phyloP scores from a whole-genome alignment of 1,140 invertebrate species.

The Aphidius ervi region DNA sequence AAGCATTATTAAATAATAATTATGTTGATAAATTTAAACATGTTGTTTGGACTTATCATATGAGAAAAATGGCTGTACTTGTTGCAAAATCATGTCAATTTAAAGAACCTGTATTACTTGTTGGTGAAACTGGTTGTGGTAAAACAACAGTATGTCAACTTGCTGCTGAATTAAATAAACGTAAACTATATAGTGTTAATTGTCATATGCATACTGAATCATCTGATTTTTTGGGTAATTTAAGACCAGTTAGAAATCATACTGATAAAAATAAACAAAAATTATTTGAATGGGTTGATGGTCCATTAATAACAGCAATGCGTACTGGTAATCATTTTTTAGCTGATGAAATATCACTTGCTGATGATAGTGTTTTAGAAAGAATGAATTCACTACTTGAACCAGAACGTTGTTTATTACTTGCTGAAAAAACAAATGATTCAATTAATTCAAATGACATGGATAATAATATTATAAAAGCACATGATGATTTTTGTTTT shows the following conservation, averaged over 20 bases:
- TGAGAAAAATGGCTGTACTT: slow-evolving; percentile 88
- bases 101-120: slow-evolving; percentile 90
- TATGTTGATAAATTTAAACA: slow-evolving; percentile 63
- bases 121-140: slow-evolving; percentile 97
- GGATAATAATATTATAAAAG: slow-evolving; percentile 61
- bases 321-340: slow-evolving; percentile 81
- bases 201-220: slow-evolving; percentile 99
- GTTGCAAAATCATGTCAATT: slow-evolving; percentile 86
- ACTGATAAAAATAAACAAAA: slow-evolving; percentile 53
- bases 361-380: slow-evolving; percentile 98
- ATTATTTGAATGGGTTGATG: slow-evolving; percentile 98
- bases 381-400: slow-evolving; percentile 95
- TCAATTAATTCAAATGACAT: slow-evolving; percentile 45
- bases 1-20: slow-evolving; percentile 56
- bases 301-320: slow-evolving; percentile 92
- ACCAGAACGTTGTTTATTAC: slow-evolving; percentile 82
- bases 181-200: slow-evolving; percentile 78
- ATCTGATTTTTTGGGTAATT: slow-evolving; percentile 93
- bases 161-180: slow-evolving; percentile 64
- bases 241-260: slow-evolving; percentile 81
- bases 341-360: slow-evolving; percentile 98
- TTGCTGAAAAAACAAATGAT: slow-evolving; percentile 79
- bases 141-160: slow-evolving; percentile 97
- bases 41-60: slow-evolving; percentile 90
- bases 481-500: slow-evolving; percentile 79